Evolutionary conservation across 2,888 invertebrate species (phyloP).

Genomic region (Cerceris rybyensis): DNA sequence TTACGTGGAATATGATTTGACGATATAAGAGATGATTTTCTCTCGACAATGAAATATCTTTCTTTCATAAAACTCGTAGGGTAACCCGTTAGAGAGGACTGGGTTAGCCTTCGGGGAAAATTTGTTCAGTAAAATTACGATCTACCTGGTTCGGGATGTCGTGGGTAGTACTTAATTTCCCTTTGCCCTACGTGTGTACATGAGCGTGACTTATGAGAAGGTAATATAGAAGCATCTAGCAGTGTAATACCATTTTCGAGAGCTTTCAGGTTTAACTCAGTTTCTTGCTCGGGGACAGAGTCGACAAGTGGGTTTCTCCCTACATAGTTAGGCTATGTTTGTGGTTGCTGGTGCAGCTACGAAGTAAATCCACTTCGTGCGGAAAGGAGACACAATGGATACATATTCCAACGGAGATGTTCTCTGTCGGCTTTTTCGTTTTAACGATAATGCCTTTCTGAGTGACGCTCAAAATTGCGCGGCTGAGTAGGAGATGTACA

Average conservation of each 20-base stretch:
- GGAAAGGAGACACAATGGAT: constrained; percentile 38
- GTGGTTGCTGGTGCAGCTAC: constrained; percentile 30
- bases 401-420: constrained; percentile 38
- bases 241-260: constrained; percentile 39
- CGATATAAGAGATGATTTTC: no score
- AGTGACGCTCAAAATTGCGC: constrained; percentile 13
- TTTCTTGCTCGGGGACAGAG: constrained; percentile 42
- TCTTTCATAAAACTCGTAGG: no score
- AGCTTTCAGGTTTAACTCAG: constrained; percentile 46
- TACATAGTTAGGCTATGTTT: constrained; percentile 36
- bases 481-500: constrained; percentile 6
- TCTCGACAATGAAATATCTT: no score
- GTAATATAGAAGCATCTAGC: constrained; percentile 8
- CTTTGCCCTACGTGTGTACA: constrained; percentile 3
- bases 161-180: background rate
- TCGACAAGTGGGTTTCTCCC: constrained; percentile 42
- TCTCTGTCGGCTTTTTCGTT: constrained; percentile 27
- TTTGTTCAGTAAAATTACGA: background rate
- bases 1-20: no score
- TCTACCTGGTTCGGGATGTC: background rate
- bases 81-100: no score
- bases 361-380: constrained; percentile 34
- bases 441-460: constrained; percentile 13
- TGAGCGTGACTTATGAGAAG: constrained; percentile 10
- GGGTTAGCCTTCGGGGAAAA: background rate